Percentiles rank a stretch among this genome's conserved stretches.
Evolutionary conservation across 2,113 vertebrate genomes (phyloP).

Genomic region (Ursus arctos): DNA sequence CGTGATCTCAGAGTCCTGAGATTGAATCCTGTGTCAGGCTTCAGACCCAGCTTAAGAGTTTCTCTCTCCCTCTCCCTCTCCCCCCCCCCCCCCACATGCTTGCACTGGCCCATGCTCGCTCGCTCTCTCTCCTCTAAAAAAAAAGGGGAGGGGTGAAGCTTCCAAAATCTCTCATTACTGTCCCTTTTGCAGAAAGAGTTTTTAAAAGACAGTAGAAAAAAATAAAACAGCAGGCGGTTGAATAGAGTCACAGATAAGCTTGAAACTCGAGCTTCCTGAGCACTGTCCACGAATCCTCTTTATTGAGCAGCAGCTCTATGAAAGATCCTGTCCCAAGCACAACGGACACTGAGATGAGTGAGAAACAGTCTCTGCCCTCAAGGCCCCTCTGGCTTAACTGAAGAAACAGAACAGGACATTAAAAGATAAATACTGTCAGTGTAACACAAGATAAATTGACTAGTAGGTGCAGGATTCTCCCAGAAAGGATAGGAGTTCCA

Average conservation of each 20-base stretch:
- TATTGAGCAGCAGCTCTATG: not conserved
- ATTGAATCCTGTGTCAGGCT: no score
- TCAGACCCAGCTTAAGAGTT: no score
- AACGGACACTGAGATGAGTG: not conserved
- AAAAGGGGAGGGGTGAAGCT: not conserved
- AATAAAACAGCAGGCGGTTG: not conserved
- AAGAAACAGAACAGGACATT: not conserved
- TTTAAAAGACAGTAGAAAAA: not conserved
- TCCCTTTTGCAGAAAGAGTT: not conserved
- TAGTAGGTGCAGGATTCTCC: not conserved
- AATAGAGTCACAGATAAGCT: not conserved
- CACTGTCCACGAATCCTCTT: not conserved
- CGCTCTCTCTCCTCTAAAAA: no score
- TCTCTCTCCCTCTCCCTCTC: no score
- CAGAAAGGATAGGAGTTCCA: not conserved
- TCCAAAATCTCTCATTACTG: not conserved
- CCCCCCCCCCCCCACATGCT: no score
- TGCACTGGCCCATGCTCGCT: no score
- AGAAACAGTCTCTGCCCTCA: not conserved
- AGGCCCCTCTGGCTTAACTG: not conserved
- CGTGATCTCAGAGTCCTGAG: no score
- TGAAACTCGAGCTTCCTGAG: not conserved
- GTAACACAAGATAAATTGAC: not conserved
- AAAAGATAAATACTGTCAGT: not conserved
- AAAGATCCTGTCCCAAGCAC: not conserved